A percentile compares a stretch with the other conserved stretches of the same genome.
These are phyloP conservation scores for Tapera naevia DNA, from an alignment of 2,797 vertebrate genomes.

Conservation along the genomic window DNA sequence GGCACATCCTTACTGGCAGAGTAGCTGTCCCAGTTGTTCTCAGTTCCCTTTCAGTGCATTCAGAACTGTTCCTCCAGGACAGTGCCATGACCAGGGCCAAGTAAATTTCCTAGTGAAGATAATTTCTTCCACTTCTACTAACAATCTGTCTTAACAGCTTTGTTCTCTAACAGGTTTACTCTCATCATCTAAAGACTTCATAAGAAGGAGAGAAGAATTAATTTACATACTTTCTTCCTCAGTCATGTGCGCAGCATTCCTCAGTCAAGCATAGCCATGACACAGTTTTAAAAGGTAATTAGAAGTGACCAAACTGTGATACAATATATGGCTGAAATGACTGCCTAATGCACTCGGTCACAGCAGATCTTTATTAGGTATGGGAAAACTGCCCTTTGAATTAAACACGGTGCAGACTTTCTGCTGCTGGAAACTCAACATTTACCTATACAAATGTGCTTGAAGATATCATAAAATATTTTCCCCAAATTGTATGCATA, in stretches of 20 bases:
- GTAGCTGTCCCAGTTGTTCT: neutral
- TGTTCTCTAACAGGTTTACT: neutral
- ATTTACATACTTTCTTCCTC: neutral
- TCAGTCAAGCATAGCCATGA: neutral
- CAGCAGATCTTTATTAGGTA: neutral
- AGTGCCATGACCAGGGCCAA: neutral
- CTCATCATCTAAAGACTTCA: neutral
- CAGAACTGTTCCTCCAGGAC: neutral
- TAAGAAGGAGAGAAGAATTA: neutral
- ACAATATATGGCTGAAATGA: neutral
- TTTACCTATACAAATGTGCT: neutral
- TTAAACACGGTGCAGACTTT: neutral
- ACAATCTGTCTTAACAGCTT: neutral
- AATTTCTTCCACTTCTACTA: neutral
- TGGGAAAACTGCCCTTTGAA: neutral
- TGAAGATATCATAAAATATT: neutral
- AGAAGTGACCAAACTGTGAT: neutral
- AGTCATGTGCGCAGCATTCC: neutral
- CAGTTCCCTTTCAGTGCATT: neutral
- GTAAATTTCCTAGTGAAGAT: neutral
- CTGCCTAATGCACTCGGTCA: neutral
- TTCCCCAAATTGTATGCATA: neutral
- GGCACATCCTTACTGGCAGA: neutral
- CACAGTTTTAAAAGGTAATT: neutral
- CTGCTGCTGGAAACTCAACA: neutral